phyloP scores from a whole-genome alignment of 2,113 vertebrate species.

The Carollia perspicillata region DNA sequence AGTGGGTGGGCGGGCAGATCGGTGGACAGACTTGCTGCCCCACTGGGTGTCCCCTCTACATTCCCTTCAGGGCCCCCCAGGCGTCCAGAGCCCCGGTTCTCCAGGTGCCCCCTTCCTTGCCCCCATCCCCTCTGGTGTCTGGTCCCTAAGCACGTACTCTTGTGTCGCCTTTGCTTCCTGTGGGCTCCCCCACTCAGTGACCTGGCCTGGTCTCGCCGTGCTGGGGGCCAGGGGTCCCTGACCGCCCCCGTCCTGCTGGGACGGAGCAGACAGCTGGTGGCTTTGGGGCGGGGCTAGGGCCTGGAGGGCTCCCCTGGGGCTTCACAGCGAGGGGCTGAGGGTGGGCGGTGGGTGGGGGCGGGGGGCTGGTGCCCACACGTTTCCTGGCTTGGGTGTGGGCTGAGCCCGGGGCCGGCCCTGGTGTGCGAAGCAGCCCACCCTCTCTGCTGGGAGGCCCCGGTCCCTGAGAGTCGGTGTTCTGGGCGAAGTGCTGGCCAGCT shows the following conservation, averaged over 20 bases:
- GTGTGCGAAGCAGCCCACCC: rapidly evolving
- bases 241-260: no score
- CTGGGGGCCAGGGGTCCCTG: neutral
- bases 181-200: rapidly evolving
- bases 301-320: neutral
- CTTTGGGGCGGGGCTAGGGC: neutral
- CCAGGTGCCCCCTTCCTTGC: rapidly evolving
- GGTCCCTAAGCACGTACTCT: rapidly evolving
- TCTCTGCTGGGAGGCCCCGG: neutral
- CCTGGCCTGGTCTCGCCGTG: neutral
- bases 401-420: neutral
- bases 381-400: neutral
- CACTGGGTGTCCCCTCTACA: neutral
- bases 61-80: neutral
- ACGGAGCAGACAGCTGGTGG: neutral
- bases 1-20: neutral
- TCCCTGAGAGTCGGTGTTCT: neutral
- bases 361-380: rapidly evolving
- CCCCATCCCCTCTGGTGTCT: neutral
- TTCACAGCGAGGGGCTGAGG: neutral
- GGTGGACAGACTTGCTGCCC: neutral
- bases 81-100: no score
- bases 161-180: neutral
- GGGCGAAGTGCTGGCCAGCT: neutral
- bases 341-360: rapidly evolving